Conservation (phyloP, 2,113 vertebrate genomes). For the Oreotrochilus melanogaster region DNA sequence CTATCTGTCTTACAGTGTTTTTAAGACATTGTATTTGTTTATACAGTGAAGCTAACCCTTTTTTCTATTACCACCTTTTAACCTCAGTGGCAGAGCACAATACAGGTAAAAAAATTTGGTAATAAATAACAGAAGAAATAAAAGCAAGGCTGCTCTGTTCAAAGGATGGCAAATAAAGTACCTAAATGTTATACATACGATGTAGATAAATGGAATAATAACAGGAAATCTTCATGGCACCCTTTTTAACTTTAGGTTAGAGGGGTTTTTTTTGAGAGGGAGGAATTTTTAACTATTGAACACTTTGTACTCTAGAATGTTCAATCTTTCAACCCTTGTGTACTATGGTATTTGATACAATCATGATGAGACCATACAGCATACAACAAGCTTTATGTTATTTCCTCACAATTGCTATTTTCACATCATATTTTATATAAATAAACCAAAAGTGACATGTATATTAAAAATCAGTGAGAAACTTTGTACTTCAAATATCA, state of each 20-base stretch:
- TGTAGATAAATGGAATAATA: background rate
- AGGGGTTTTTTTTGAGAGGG: fast-evolving
- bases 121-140: conserved; percentile 3
- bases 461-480: background rate
- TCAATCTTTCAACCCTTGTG: background rate
- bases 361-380: background rate
- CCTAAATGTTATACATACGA: background rate
- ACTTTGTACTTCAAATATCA: background rate
- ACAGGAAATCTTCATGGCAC: background rate
- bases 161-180: background rate
- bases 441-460: background rate
- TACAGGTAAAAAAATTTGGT: background rate
- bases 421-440: background rate
- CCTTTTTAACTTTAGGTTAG: background rate
- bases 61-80: background rate
- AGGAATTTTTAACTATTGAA: background rate
- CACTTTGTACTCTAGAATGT: background rate
- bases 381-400: background rate
- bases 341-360: background rate
- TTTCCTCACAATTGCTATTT: background rate
- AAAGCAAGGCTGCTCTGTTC: background rate
- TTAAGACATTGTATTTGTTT: background rate
- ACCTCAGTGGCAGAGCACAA: background rate
- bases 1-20: background rate
- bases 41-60: background rate